Evolutionary conservation across 2,113 vertebrate species (phyloP).

Genomic region (Phasianus colchicus): DNA sequence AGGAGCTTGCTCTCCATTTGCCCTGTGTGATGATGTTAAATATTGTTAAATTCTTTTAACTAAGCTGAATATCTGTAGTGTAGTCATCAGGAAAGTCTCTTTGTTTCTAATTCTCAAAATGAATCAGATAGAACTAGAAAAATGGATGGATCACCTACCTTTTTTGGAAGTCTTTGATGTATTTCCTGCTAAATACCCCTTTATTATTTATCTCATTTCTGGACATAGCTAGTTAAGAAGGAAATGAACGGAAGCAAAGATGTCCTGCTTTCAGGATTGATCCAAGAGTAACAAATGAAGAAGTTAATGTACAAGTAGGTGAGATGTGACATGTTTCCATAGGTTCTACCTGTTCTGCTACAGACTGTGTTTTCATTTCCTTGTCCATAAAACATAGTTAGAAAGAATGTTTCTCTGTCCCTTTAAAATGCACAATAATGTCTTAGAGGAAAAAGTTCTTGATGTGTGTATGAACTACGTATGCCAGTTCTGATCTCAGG

Average conservation of each 20-base stretch:
- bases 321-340: not conserved
- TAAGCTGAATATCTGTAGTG: not conserved
- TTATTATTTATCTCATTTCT: not conserved
- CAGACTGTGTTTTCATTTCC: not conserved
- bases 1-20: not conserved
- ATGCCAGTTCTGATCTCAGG: not conserved
- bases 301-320: not conserved
- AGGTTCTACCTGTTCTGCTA: not conserved
- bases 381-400: not conserved
- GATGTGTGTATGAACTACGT: fast-evolving
- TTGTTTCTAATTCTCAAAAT: not conserved
- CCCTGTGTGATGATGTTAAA: not conserved
- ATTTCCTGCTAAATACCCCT: not conserved
- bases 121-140: not conserved
- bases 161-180: not conserved
- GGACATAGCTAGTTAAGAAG: not conserved
- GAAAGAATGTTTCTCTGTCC: not conserved
- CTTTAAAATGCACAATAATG: not conserved
- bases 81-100: not conserved
- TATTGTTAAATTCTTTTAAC: not conserved
- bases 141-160: not conserved
- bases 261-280: not conserved
- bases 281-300: not conserved
- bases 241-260: not conserved
- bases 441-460: not conserved